Evolutionary conservation across 37 sponge, comb jelly and placozoan genomes (phyloP).

Genomic region (Beroe ovata): DNA sequence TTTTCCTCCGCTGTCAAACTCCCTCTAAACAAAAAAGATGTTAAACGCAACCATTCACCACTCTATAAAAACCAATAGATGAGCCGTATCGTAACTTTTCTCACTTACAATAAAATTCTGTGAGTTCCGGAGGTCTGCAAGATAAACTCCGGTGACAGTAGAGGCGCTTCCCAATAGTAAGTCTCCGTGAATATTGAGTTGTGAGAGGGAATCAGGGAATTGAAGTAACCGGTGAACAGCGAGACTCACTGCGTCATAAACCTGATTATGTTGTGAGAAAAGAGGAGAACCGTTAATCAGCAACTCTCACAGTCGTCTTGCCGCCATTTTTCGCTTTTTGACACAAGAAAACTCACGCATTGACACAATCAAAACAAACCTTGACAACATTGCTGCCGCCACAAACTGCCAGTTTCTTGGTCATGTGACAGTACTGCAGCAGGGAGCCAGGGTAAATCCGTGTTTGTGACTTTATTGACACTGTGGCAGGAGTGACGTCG

Average conservation of each 20-base stretch:
- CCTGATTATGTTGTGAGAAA: neutral
- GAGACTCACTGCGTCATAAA: neutral
- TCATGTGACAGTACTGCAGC: neutral
- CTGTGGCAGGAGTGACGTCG: neutral
- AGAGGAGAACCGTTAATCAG: neutral
- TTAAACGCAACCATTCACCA: no score
- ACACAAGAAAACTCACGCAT: no score
- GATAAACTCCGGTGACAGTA: neutral
- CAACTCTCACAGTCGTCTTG: no score
- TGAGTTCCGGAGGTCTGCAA: neutral
- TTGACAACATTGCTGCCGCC: slow-evolving; percentile 56
- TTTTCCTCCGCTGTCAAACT: neutral
- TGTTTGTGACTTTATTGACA: neutral
- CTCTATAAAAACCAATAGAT: neutral
- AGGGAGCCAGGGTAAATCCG: slow-evolving; percentile 47
- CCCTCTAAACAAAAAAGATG: no score
- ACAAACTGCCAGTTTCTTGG: slow-evolving; percentile 14
- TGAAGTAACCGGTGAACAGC: neutral
- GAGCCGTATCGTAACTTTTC: neutral
- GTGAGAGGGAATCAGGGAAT: neutral
- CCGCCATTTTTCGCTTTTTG: no score
- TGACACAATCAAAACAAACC: no score
- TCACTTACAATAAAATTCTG: neutral
- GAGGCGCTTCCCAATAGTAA: no score
- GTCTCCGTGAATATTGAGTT: no score